Conservation (phyloP, 2,113 vertebrate species). For the Mionectes macconnelli region DNA sequence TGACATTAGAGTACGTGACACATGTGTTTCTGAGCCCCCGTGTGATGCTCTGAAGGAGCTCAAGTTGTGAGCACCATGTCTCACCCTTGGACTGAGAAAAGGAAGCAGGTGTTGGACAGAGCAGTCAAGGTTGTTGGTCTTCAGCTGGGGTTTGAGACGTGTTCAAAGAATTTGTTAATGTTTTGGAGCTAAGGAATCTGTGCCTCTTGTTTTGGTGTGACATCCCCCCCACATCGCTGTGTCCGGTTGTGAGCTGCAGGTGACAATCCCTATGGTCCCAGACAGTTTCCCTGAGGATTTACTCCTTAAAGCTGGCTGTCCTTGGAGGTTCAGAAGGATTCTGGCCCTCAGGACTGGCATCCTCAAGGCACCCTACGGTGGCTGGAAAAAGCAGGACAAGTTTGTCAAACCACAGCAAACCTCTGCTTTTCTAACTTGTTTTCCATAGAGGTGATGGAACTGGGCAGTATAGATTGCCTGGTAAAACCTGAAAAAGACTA, state of each 20-base stretch:
- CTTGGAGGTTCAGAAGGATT: neutral
- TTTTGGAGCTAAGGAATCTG: neutral
- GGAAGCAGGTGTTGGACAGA: neutral
- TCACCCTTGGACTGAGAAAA: neutral
- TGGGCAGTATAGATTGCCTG: neutral
- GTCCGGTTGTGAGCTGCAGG: fast-evolving
- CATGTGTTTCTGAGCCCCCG: fast-evolving
- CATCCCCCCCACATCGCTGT: neutral
- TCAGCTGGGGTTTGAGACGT: neutral
- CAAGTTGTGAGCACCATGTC: neutral
- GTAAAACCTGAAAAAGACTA: neutral
- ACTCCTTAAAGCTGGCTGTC: neutral
- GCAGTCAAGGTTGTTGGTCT: neutral
- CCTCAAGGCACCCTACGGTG: neutral
- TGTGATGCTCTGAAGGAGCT: neutral
- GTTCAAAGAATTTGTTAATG: neutral
- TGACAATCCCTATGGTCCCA: neutral
- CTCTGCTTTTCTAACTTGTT: fast-evolving
- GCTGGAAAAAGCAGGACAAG: neutral
- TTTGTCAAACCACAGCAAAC: neutral
- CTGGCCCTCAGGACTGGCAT: neutral
- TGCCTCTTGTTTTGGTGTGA: neutral
- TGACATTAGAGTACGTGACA: fast-evolving
- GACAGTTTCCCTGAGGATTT: neutral
- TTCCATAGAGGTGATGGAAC: neutral